A percentile compares a stretch with the other conserved stretches of the same genome.
Conservation (phyloP, 2,113 vertebrate species). For the Xiphophorus hellerii region DNA sequence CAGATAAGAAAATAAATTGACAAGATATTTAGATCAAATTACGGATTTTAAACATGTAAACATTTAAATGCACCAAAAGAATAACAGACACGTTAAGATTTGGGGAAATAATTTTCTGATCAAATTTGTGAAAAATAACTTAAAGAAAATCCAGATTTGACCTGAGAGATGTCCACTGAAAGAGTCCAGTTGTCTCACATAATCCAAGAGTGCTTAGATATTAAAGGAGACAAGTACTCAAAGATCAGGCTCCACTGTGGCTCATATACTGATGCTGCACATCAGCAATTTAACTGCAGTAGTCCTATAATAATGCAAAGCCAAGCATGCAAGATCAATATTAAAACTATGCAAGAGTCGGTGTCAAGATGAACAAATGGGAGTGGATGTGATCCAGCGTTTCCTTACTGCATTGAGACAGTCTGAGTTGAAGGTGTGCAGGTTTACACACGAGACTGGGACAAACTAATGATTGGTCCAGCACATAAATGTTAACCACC, state of each 20-base stretch:
- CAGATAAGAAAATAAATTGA: not conserved
- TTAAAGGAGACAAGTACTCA: not conserved
- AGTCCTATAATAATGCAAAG: slow-evolving; percentile 1
- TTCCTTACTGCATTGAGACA: slow-evolving; percentile 9
- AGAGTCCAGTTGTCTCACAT: not conserved
- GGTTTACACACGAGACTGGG: not conserved
- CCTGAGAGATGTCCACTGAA: not conserved
- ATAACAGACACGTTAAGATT: not conserved
- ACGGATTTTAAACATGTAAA: not conserved
- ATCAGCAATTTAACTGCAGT: slow-evolving; percentile 10
- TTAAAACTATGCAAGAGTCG: slow-evolving; percentile 3
- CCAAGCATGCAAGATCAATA: slow-evolving; percentile 1
- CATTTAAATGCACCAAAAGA: not conserved
- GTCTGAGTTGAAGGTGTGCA: not conserved
- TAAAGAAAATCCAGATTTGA: not conserved
- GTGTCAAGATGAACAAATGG: not conserved
- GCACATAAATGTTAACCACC: not conserved
- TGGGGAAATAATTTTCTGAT: not conserved
- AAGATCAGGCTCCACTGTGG: not conserved
- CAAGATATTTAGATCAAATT: not conserved
- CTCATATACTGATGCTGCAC: not conserved
- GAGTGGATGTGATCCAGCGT: slow-evolving; percentile 1
- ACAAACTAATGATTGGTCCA: not conserved
- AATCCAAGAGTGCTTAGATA: not conserved
- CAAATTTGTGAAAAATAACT: not conserved